Base-by-base conservation (phyloP, 1,140 invertebrate genomes). In the Periplaneta americana region DNA sequence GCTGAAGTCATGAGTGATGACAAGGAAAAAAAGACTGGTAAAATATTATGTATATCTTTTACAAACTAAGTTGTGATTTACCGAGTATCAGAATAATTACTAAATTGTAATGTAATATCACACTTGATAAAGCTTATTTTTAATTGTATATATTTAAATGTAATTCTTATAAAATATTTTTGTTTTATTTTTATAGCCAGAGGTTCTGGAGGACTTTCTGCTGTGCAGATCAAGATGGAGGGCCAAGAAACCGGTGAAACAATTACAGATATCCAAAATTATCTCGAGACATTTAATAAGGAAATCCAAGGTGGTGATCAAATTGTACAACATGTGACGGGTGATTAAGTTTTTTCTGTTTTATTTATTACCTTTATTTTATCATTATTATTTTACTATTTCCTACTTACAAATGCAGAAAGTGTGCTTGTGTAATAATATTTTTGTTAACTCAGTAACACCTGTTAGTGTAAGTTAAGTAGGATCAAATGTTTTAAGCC, bases 261-360 rank as follows among this genome's bases (percentile, higher is more conserved):
- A 83, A 92, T 95, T 22, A 93, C 92, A 36, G 94, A 95, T 84
- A 95, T 96, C 84, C 95, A 96, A 84, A 94, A 94, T 80, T 96
- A 96, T 85, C 88, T 97, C 74, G 94, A 93, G 80, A 94, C 94
- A 6, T 96, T 96, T 85, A 95, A 97, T 85, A 96, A 96, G 85
- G 95, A 96, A 87, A 96, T 96, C 78, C 92, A 93, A 83, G 91
- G 91, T 74, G 89, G 89, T 86, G 88, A 92, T 87, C 90, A 86
- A 74, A 82, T 81, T 79, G 82, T 88, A 36, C 90, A 89, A 84
- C 89, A 90, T 87, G 89, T 90, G 13, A 87, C 90, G 85, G 88
- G 91, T 91, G 84, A 87, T 87, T 87, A 37, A 34, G n/a, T 17
- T 80, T 79, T 33, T 57, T 80, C 77, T 18, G 32, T 35, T n/a